Conservation (phyloP, 2,113 vertebrate species). For the Phoenicopterus ruber region DNA sequence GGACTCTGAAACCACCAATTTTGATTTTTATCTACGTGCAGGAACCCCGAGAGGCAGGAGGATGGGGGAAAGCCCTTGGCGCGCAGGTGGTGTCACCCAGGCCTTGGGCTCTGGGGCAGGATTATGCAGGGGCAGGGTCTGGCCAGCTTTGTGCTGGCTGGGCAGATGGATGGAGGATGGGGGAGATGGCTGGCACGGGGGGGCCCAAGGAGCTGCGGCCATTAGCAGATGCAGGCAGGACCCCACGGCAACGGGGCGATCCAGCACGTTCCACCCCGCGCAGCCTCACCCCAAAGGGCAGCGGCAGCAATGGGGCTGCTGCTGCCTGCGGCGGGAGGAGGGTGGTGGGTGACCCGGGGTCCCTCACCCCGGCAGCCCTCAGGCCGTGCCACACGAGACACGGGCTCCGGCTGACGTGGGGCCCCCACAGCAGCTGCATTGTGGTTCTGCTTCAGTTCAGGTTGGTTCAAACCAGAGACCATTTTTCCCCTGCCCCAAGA, state of each 20-base stretch:
- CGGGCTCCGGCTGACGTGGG: fast-evolving
- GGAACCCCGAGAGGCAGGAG: neutral
- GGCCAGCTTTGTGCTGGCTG: neutral
- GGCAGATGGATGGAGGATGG: neutral
- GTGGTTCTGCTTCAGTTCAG: neutral
- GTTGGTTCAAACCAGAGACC: neutral
- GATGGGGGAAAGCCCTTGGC: neutral
- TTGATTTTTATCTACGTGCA: fast-evolving
- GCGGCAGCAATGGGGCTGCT: neutral
- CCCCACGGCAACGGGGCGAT: neutral
- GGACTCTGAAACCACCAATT: neutral
- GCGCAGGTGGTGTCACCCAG: neutral
- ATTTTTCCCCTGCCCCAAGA: neutral
- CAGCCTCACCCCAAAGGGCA: neutral
- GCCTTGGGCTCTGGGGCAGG: neutral
- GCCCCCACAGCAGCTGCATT: neutral
- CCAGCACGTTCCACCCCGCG: neutral
- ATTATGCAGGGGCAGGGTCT: neutral
- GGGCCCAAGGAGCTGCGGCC: neutral
- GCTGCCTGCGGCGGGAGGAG: neutral
- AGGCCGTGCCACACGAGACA: fast-evolving
- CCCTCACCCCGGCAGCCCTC: neutral
- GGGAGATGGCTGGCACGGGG: too few species aligned
- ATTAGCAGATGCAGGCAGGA: neutral
- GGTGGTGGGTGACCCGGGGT: fast-evolving